These are phyloP conservation scores for Phylloscopus trochilus DNA, from an alignment of 2,113 vertebrate genomes.

Conservation along the genomic window DNA sequence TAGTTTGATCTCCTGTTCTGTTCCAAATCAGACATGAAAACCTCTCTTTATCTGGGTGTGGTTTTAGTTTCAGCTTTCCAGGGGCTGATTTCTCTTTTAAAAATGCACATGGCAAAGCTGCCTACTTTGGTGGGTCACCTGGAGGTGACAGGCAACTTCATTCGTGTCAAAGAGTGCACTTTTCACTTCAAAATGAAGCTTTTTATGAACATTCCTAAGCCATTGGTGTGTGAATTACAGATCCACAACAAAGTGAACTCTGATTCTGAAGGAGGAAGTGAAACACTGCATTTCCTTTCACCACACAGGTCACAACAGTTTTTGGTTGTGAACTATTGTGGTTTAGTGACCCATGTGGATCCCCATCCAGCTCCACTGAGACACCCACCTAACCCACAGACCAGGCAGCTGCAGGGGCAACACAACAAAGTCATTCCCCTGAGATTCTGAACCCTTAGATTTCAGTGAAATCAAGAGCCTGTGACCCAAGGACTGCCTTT, in stretches of 20 bases:
- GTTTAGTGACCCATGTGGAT: not conserved
- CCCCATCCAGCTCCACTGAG: not conserved
- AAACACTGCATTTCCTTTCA: not conserved
- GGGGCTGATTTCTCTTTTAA: not conserved
- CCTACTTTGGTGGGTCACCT: not conserved
- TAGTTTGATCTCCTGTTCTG: not conserved
- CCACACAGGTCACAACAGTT: not conserved
- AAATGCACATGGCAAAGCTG: not conserved
- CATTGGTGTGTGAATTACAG: not conserved
- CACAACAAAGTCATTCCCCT: not conserved
- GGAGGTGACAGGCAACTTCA: not conserved
- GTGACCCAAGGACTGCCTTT: not conserved
- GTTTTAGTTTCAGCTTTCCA: not conserved
- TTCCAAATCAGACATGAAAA: not conserved
- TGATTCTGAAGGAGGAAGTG: not conserved
- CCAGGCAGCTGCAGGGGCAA: not conserved
- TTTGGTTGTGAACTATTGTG: not conserved
- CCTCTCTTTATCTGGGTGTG: not conserved
- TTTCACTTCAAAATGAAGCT: not conserved
- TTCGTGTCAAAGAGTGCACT: not conserved
- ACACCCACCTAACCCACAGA: not conserved
- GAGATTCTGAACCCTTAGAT: no score
- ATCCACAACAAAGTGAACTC: accelerated
- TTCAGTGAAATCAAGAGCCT: not conserved
- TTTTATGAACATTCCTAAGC: not conserved